Conservation (phyloP, 2,797 vertebrate species). For the Chaetodon trifasciatus region DNA sequence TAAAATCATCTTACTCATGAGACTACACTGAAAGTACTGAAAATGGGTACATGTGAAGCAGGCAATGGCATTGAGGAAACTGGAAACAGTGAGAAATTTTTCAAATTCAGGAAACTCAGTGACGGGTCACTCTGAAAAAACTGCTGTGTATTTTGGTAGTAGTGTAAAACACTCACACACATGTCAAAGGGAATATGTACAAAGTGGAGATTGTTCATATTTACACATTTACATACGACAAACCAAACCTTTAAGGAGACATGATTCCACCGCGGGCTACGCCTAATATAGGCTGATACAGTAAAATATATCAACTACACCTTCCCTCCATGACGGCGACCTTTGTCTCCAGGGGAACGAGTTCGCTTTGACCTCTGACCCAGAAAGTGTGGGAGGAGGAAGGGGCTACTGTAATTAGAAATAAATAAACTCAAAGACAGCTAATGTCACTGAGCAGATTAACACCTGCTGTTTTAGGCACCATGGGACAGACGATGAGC, state of each 20-base stretch:
- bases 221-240: conserved; percentile 82
- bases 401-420: conserved; percentile 19
- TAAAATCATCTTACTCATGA: conserved; percentile 41
- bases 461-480: conserved; percentile 68
- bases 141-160: conserved; percentile 67
- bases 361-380: conserved; percentile 57
- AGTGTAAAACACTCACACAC: conserved; percentile 76
- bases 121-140: conserved; percentile 40
- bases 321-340: conserved; percentile 61
- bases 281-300: conserved; percentile 88
- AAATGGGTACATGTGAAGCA: conserved; percentile 57
- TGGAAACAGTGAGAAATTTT: conserved; percentile 35
- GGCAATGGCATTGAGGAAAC: conserved; percentile 44
- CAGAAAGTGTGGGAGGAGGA: conserved; percentile 26
- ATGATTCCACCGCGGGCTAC: conserved; percentile 63
- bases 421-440: conserved; percentile 48
- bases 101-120: conserved; percentile 35
- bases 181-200: conserved; percentile 75
- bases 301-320: conserved; percentile 65
- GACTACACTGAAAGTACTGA: conserved; percentile 36
- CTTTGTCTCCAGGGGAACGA: conserved; percentile 62
- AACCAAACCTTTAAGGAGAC: conserved; percentile 77
- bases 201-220: conserved; percentile 76
- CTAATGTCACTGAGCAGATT: conserved; percentile 59
- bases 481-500: conserved; percentile 62